Conservation (phyloP, 1,140 invertebrate species). For the Tetramorium simillimum region DNA sequence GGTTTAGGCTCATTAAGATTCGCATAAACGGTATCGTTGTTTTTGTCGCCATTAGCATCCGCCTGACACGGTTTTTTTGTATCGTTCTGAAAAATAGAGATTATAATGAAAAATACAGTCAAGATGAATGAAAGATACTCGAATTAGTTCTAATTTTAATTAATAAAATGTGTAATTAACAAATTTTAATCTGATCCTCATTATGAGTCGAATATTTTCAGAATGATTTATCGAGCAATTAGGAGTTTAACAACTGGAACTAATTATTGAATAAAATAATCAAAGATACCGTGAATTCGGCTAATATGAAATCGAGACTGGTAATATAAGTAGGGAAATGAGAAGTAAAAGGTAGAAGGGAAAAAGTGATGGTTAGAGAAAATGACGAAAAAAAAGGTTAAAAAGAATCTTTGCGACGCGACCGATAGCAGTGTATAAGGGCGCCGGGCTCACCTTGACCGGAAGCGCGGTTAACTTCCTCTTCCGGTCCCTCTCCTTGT, state of each 20-base stretch:
- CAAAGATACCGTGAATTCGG: background rate
- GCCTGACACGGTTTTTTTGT: constrained; percentile 78
- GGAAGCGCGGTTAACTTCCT: constrained; percentile 85
- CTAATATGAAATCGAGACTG: background rate
- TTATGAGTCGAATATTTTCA: background rate
- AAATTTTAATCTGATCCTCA: background rate
- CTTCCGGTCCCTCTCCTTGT: constrained; percentile 85
- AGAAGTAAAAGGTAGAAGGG: background rate
- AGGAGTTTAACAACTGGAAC: background rate
- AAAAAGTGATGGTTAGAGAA: constrained; percentile 32
- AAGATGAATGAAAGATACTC: background rate
- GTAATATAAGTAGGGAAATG: background rate
- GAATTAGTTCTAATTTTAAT: background rate
- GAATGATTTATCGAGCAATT: background rate
- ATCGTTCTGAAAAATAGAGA: constrained; percentile 74
- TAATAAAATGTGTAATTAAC: constrained; percentile 5
- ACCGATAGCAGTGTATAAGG: constrained; percentile 74
- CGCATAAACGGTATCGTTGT: constrained; percentile 64
- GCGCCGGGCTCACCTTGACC: constrained; percentile 83
- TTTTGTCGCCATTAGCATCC: constrained; percentile 73
- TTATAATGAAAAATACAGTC: constrained; percentile 8
- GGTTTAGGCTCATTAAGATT: constrained; percentile 65
- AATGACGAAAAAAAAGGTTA: constrained; percentile 40
- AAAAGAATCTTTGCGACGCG: constrained; percentile 45
- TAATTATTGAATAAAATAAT: constrained; percentile 8